phyloP scores from a whole-genome alignment of 2,113 vertebrate genomes.

The Aphyosemion australe region DNA sequence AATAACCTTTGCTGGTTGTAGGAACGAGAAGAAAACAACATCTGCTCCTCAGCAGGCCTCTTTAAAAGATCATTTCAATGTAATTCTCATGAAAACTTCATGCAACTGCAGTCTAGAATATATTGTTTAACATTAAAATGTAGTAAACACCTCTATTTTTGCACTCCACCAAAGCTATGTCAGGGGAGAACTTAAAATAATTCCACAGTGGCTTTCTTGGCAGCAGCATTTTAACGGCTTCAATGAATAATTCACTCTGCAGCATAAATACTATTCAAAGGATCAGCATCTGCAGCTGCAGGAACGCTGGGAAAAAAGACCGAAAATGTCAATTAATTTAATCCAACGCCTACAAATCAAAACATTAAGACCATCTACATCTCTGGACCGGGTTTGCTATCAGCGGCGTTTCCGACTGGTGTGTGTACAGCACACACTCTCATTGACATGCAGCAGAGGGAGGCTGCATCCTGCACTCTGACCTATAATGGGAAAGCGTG shows the following conservation, averaged over 20 bases:
- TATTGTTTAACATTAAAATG: slow-evolving; percentile 13
- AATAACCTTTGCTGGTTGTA: slow-evolving; percentile 47
- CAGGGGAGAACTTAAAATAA: slow-evolving; percentile 32
- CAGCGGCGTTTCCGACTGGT: slow-evolving; percentile 25
- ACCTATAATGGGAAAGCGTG: slow-evolving; percentile 37
- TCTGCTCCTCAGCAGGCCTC: slow-evolving; percentile 16
- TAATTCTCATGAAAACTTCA: slow-evolving; percentile 1
- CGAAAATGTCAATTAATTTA: slow-evolving; percentile 24
- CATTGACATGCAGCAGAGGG: slow-evolving; percentile 57
- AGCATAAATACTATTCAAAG: slow-evolving; percentile 18
- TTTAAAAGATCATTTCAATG: slow-evolving; percentile 17
- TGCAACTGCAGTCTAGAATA: neutral
- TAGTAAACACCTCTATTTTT: slow-evolving; percentile 7
- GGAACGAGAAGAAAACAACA: slow-evolving; percentile 22
- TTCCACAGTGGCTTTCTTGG: slow-evolving; percentile 29
- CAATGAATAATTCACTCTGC: slow-evolving; percentile 37
- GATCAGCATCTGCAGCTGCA: slow-evolving; percentile 44
- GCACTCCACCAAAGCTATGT: slow-evolving; percentile 12
- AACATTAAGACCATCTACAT: slow-evolving; percentile 40
- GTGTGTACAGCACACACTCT: slow-evolving; percentile 29
- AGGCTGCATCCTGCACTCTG: slow-evolving; percentile 38
- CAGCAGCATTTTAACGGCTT: slow-evolving; percentile 27
- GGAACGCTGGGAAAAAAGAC: slow-evolving; percentile 16
- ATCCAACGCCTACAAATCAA: slow-evolving; percentile 50
- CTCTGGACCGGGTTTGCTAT: slow-evolving; percentile 52